Percentiles rank a stretch among this genome's conserved stretches.
Conservation (phyloP, 2,888 invertebrate species). For the Adelphocoris suturalis region DNA sequence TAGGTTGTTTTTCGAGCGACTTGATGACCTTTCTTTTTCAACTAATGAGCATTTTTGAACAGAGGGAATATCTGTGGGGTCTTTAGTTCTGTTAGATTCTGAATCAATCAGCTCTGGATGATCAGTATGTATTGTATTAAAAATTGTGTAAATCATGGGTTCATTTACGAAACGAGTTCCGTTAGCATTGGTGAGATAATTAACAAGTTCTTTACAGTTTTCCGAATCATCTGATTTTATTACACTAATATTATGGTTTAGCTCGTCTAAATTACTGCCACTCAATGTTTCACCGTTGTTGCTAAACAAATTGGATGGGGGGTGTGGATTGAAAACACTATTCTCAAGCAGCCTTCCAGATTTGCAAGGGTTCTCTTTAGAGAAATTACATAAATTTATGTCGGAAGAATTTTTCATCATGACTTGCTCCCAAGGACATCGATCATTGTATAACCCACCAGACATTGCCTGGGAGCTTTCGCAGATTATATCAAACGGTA, state of each 20-base stretch:
- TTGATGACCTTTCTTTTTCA: neutral
- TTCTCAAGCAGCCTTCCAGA: neutral
- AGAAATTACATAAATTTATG: neutral
- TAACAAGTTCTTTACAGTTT: neutral
- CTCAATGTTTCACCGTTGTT: too few species aligned
- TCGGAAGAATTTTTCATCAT: neutral
- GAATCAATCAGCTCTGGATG: neutral
- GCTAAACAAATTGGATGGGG: neutral
- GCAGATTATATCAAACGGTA: slow-evolving; percentile 38
- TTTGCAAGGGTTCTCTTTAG: neutral
- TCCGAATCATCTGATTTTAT: neutral
- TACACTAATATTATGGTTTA: neutral
- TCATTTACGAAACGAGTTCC: neutral
- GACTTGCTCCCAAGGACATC: slow-evolving; percentile 25
- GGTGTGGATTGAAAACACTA: neutral
- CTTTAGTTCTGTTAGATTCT: neutral
- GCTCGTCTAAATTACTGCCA: too few species aligned
- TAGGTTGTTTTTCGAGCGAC: neutral
- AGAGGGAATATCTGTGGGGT: neutral
- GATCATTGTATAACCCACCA: slow-evolving; percentile 26
- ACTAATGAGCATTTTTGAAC: neutral
- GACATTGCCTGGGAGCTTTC: neutral
- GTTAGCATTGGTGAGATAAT: neutral
- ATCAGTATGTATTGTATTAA: neutral
- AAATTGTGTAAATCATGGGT: neutral